Conservation (phyloP, 2,888 invertebrate species). For the Drosophila infuscata region DNA sequence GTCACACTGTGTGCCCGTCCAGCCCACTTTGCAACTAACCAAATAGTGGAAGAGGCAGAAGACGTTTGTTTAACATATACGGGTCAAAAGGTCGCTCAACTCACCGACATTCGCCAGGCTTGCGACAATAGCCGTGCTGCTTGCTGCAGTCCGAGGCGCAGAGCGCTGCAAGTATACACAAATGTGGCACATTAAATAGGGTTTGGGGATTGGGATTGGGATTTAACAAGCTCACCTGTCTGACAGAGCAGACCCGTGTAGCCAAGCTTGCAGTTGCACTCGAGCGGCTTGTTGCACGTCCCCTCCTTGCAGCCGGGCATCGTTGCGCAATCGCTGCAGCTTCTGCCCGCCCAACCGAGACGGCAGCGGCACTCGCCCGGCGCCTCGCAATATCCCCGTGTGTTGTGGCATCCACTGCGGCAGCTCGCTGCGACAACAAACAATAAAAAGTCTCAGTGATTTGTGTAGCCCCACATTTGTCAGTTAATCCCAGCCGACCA, state of each 20-base stretch:
- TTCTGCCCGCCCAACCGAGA: conserved; percentile 95
- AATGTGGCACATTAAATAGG: background rate
- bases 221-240: conserved; percentile 88
- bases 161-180: conserved; percentile 88
- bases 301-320: conserved; percentile 96
- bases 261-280: conserved; percentile 96
- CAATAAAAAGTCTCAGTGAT: background rate
- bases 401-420: conserved; percentile 92
- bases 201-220: background rate
- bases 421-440: conserved; percentile 89
- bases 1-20: conserved; percentile 92
- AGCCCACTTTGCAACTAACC: conserved; percentile 92
- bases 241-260: conserved; percentile 95
- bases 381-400: conserved; percentile 93
- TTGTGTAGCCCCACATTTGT: background rate
- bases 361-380: conserved; percentile 96
- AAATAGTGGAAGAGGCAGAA: background rate
- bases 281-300: conserved; percentile 94
- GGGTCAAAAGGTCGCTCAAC: conserved; percentile 53
- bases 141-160: conserved; percentile 93
- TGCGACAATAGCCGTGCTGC: conserved; percentile 93
- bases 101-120: conserved; percentile 91
- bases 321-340: conserved; percentile 94
- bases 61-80: background rate
- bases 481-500: background rate